These are phyloP conservation scores for Ictalurus punctatus DNA, from an alignment of 2,113 vertebrate species.

Conservation along the genomic window DNA sequence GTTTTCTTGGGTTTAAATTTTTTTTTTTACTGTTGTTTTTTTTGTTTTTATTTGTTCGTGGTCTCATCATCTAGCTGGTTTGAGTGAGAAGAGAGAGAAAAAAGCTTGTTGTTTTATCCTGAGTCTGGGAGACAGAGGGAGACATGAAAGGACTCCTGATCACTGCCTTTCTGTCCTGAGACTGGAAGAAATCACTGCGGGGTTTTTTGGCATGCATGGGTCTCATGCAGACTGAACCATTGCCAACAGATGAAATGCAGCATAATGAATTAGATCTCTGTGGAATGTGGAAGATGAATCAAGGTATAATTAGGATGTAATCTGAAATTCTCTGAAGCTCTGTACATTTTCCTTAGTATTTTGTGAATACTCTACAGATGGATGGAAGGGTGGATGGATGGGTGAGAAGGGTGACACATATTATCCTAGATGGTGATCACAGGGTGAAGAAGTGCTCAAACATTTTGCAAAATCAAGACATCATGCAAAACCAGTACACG, in stretches of 20 bases:
- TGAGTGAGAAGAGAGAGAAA: conserved; percentile 46
- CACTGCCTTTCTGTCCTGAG: conserved; percentile 55
- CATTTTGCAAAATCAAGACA: conserved; percentile 25
- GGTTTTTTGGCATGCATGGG: conserved; percentile 60
- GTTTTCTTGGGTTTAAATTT: not conserved
- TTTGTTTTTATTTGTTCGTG: too few relatives aligned
- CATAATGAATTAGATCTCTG: conserved; percentile 24
- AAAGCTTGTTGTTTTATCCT: conserved; percentile 38
- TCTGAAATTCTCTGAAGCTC: not conserved
- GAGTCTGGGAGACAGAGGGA: conserved; percentile 37
- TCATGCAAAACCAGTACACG: conserved; percentile 42
- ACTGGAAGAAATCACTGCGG: conserved; percentile 24
- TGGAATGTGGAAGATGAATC: not conserved
- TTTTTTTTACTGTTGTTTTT: not conserved
- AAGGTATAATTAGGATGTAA: not conserved
- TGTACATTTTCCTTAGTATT: not conserved
- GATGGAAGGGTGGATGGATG: conserved; percentile 1
- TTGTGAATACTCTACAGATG: not conserved
- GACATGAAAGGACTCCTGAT: conserved; percentile 45
- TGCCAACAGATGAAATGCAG: conserved; percentile 45
- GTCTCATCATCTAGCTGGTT: conserved; percentile 52
- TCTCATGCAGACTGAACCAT: conserved; percentile 56
- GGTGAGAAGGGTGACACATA: not conserved
- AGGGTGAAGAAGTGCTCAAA: conserved; percentile 45
- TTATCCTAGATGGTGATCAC: conserved; percentile 6